Evolutionary conservation across 2,888 invertebrate species (phyloP), one percentile per base, ranked within the genome.

Genomic region (Scelioninae gen. 1): DNA sequence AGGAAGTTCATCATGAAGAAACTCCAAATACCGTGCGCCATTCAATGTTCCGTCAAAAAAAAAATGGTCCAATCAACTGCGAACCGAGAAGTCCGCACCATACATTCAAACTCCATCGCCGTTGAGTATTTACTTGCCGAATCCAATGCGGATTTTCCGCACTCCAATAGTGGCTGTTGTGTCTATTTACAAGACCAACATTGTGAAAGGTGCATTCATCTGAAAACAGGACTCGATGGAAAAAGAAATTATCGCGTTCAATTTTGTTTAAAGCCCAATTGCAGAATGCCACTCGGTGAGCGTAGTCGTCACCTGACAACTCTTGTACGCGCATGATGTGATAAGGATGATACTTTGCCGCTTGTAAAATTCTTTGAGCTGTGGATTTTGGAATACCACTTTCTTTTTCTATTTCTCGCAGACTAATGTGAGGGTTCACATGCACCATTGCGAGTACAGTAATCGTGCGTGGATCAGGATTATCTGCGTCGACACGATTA

Each of bases 181-280:
- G 86, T 34, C 82, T 56, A 72, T 89, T 89, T 5, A 87, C 65
- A 69, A 83, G 49, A 13, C 87, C 88, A 29, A 74, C 66, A 62
- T 84, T 86, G 2, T 83, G 68, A 65, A 88, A 90, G 7, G 78
- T 86, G 23, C 86, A 84, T 68, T 90, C 86, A 56, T 88, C 87
- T 49, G 86, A 87, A 58, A 88, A 89, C 16, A 89, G 65, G 8
- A 86, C 82, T 10, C 65, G 38, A 4, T 65, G 5, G 34, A 85
- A 83, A 47, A 85, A 84, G 23, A 60, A 66, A 11, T 62, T 69
- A 32, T 84, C 78, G 8, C 49, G 55, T 7, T 43, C 49, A 23
- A 82, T 79, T 40, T 47, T 55, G 6, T n/a, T 13, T 29, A 55
- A 49, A 23, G 69, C 72, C 81, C 84, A 84, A 51, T 77, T 51